These are phyloP conservation scores for Pterostichus niger DNA, from an alignment of 2,888 invertebrate species.

Conservation along the genomic window DNA sequence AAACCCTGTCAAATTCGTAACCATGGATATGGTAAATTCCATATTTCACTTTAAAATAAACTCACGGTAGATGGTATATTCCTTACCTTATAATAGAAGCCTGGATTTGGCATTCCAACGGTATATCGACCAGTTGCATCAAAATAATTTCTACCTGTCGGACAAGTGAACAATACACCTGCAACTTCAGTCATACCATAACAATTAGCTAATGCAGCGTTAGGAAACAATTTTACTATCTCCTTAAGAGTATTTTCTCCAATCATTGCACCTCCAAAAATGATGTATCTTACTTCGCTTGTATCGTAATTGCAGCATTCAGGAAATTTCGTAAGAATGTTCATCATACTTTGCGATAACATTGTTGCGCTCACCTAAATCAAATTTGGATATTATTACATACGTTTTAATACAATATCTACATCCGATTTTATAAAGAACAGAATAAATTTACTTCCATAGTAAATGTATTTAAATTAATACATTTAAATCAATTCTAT, in stretches of 20 bases:
- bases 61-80: too few species aligned
- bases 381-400: too few species aligned
- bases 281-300: not conserved
- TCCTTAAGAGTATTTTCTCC: slow-evolving; percentile 34
- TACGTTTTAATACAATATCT: too few species aligned
- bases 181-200: slow-evolving; percentile 76
- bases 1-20: too few species aligned
- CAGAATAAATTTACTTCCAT: too few species aligned
- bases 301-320: slow-evolving; percentile 34
- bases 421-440: too few species aligned
- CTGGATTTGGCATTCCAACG: slow-evolving; percentile 71
- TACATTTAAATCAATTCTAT: too few species aligned
- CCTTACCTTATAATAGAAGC: slow-evolving; percentile 74
- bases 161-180: slow-evolving; percentile 68
- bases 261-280: slow-evolving; percentile 55
- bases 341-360: slow-evolving; percentile 7
- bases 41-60: too few species aligned
- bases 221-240: slow-evolving; percentile 70
- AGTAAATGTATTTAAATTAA: too few species aligned
- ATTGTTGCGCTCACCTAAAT: not conserved
- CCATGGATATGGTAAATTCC: too few species aligned
- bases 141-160: not conserved
- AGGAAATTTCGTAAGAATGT: not conserved
- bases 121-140: not conserved
- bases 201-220: slow-evolving; percentile 71